Conservation (phyloP, 2,888 invertebrate species). For the Limnephilus marmoratus region DNA sequence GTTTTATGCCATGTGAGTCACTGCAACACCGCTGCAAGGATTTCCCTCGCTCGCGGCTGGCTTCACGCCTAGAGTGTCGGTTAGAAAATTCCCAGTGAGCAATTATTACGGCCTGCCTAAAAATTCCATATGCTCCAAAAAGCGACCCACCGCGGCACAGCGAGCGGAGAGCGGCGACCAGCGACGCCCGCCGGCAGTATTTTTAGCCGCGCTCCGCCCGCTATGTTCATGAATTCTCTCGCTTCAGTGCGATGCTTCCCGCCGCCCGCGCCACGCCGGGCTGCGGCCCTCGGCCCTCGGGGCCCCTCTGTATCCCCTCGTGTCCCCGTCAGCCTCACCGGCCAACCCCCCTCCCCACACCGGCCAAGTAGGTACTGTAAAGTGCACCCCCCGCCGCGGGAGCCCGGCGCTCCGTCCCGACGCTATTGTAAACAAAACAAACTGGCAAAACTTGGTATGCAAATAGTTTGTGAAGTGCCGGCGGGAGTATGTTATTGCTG, state of each 20-base stretch:
- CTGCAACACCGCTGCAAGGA: not conserved
- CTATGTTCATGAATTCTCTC: not conserved
- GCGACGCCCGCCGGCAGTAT: slow-evolving; percentile 36
- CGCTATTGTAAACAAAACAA: slow-evolving; percentile 58
- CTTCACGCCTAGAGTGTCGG: not conserved
- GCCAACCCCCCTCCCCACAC: not conserved
- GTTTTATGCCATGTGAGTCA: not conserved
- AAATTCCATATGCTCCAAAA: slow-evolving; percentile 40
- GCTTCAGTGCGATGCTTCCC: slow-evolving; percentile 46
- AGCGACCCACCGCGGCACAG: not conserved
- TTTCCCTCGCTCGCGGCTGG: not conserved
- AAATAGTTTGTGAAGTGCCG: slow-evolving; percentile 48
- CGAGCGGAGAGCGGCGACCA: not conserved
- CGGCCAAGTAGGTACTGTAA: not conserved
- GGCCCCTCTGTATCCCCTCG: slow-evolving; percentile 18
- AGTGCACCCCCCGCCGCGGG: not conserved
- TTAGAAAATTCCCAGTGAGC: not conserved
- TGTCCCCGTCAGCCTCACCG: slow-evolving; percentile 25
- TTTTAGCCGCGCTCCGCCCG: slow-evolving; percentile 52
- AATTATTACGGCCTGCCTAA: slow-evolving; percentile 18
- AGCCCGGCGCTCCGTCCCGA: slow-evolving; percentile 21
- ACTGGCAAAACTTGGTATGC: slow-evolving; percentile 42
- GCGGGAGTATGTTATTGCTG: slow-evolving; percentile 31
- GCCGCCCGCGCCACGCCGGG: slow-evolving; percentile 7
- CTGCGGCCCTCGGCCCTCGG: not conserved